Percentiles rank a stretch among this genome's conserved stretches.
Conservation (phyloP, 1,140 invertebrate genomes). For the Pseudomyrmex pallidus region DNA sequence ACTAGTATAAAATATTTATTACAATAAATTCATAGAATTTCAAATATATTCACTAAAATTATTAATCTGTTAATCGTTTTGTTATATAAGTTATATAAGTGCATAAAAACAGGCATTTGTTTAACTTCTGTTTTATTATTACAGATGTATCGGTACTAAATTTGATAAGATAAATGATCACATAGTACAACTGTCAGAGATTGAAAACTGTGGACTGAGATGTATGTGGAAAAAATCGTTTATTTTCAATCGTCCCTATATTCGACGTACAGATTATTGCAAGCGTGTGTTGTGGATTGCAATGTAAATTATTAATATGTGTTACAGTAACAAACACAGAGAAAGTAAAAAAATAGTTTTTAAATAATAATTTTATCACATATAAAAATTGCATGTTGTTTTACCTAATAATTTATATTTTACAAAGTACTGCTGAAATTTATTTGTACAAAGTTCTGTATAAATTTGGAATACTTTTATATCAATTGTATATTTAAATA, state of each 20-base stretch:
- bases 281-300: conserved; percentile 9
- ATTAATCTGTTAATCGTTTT: not conserved
- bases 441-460: too few species aligned
- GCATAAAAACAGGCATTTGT: not conserved
- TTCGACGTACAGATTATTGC: not conserved
- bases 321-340: not conserved
- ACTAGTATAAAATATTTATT: too few species aligned
- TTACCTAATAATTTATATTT: too few species aligned
- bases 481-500: too few species aligned
- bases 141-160: conserved; percentile 13
- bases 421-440: too few species aligned
- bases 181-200: not conserved
- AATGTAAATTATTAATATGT: conserved; percentile 26
- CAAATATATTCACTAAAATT: too few species aligned
- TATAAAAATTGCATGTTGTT: too few species aligned
- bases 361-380: not conserved
- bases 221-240: not conserved
- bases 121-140: not conserved
- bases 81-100: not conserved
- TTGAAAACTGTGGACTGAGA: conserved; percentile 8
- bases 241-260: not conserved
- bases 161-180: conserved; percentile 17
- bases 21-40: too few species aligned
- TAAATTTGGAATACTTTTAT: too few species aligned
- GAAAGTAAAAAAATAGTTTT: not conserved